phyloP scores from a whole-genome alignment of 2,888 invertebrate genomes.

The Dendrolimus houi region DNA sequence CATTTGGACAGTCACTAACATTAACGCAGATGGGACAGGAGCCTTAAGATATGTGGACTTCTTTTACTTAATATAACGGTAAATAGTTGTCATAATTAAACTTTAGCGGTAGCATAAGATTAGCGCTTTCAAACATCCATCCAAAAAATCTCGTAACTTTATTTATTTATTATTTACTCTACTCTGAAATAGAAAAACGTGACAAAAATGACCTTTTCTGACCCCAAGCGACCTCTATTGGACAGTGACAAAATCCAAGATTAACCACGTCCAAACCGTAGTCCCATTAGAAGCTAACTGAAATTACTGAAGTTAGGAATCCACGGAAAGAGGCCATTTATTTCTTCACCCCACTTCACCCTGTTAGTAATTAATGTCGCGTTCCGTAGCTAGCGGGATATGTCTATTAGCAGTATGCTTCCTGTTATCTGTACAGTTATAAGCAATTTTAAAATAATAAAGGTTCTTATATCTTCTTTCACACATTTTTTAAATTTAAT shows the following conservation, averaged over 20 bases:
- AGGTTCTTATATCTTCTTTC: no score
- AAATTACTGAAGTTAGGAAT: conserved; percentile 43
- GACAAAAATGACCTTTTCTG: not conserved
- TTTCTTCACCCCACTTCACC: conserved; percentile 24
- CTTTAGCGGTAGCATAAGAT: no score
- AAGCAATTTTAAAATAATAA: no score
- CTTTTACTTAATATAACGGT: no score
- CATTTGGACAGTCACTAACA: no score
- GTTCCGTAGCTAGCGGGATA: conserved; percentile 28
- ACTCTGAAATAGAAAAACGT: not conserved
- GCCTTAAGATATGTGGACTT: no score
- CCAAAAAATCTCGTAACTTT: no score
- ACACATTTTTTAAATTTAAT: no score
- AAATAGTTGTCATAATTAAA: no score
- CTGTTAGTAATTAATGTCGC: conserved; percentile 35
- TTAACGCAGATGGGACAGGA: no score
- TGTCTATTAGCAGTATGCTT: conserved; percentile 16
- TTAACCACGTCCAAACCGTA: conserved; percentile 29
- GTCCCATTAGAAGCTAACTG: conserved; percentile 39
- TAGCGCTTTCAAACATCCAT: no score
- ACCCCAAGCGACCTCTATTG: conserved; percentile 12
- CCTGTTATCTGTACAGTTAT: not conserved
- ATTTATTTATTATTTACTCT: not conserved
- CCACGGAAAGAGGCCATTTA: conserved; percentile 34
- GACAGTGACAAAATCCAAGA: conserved; percentile 20